These are phyloP conservation scores for Ornithoptera priamus DNA, from an alignment of 2,888 invertebrate genomes.

Conservation along the genomic window DNA sequence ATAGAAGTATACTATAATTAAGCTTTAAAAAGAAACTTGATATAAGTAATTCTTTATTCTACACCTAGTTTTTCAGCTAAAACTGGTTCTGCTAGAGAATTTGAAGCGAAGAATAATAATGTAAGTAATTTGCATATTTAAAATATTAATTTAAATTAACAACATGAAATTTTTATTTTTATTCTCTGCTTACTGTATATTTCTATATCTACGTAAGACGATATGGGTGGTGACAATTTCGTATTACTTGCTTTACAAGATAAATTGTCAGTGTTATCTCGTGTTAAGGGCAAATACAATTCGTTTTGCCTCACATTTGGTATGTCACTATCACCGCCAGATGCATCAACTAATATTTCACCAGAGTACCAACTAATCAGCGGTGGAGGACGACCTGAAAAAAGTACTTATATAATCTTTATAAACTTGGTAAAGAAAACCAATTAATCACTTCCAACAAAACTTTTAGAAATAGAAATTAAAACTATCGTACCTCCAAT, in stretches of 20 bases:
- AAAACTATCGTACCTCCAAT: conserved; percentile 72
- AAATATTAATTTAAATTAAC: too few relatives aligned
- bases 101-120: too few relatives aligned
- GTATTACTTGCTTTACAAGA: conserved; percentile 89
- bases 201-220: conserved; percentile 84
- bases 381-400: conserved; percentile 85
- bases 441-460: too few relatives aligned
- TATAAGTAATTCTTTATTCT: too few relatives aligned
- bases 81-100: too few relatives aligned
- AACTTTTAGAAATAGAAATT: not conserved
- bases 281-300: conserved; percentile 83
- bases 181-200: conserved; percentile 83
- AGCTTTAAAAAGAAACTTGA: too few relatives aligned
- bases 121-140: too few relatives aligned
- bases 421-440: too few relatives aligned
- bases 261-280: conserved; percentile 84
- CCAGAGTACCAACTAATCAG: conserved; percentile 90
- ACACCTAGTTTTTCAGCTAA: too few relatives aligned
- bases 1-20: too few relatives aligned
- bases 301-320: conserved; percentile 85
- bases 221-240: conserved; percentile 83
- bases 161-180: too few relatives aligned
- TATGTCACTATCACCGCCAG: conserved; percentile 82
- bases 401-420: not conserved
- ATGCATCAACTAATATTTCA: conserved; percentile 84